Evolutionary conservation across 2,113 vertebrate species (phyloP).

Genomic region (Agapornis roseicollis): DNA sequence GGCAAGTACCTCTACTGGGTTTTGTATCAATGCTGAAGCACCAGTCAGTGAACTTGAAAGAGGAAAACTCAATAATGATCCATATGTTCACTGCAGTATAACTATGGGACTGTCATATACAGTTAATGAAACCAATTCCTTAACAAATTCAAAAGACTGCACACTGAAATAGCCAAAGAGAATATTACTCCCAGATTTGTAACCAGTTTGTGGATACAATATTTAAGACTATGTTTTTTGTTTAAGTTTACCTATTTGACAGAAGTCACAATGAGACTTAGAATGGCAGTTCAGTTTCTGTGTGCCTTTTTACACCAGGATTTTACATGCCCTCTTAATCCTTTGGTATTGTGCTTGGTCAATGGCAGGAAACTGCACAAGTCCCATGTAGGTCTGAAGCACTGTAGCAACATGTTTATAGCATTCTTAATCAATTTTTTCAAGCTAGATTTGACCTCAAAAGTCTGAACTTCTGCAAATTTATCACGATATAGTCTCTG

Average conservation of each 20-base stretch:
- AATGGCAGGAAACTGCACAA: background rate
- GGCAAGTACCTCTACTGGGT: background rate
- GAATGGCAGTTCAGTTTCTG: background rate
- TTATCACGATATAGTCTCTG: background rate
- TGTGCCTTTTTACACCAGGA: background rate
- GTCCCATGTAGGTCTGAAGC: background rate
- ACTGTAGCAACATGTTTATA: background rate
- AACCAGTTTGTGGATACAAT: background rate
- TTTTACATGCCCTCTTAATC: background rate
- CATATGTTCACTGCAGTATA: background rate
- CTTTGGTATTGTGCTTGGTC: accelerated
- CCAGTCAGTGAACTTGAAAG: background rate
- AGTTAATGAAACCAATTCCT: background rate
- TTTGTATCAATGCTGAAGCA: background rate
- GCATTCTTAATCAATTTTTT: background rate
- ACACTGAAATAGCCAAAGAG: background rate
- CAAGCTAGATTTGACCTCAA: background rate
- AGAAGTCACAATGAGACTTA: background rate
- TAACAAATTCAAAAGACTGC: background rate
- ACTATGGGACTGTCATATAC: background rate
- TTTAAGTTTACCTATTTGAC: background rate
- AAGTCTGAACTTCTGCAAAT: background rate
- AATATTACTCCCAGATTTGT: background rate
- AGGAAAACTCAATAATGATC: background rate
- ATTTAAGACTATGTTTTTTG: background rate